Conservation (phyloP, 2,113 vertebrate species). For the Lathamus discolor region DNA sequence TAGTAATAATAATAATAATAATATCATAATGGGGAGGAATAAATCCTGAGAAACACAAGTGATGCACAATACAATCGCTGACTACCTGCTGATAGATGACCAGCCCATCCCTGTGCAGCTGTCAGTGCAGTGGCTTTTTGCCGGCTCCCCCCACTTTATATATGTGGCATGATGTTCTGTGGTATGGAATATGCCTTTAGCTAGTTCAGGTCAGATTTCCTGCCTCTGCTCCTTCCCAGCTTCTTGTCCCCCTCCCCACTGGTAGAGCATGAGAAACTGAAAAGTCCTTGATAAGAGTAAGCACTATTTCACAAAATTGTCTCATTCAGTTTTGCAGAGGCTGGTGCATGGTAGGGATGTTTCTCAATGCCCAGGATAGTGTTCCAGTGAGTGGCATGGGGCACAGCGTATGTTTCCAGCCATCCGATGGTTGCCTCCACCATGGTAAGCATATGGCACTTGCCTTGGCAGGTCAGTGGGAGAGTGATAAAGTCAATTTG, state of each 20-base stretch:
- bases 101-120: background rate
- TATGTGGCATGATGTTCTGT: background rate
- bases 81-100: background rate
- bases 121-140: background rate
- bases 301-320: background rate
- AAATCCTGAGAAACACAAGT: background rate
- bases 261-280: background rate
- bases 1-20: background rate
- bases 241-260: background rate
- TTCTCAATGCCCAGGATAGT: background rate
- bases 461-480: background rate
- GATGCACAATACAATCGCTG: background rate
- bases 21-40: background rate
- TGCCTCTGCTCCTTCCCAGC: background rate
- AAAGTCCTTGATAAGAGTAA: background rate
- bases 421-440: background rate
- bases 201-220: background rate
- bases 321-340: background rate
- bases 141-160: background rate
- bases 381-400: background rate
- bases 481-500: background rate
- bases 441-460: background rate
- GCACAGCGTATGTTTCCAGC: background rate
- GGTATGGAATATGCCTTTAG: background rate
- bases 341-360: background rate